Base-by-base conservation (phyloP, 2,797 vertebrate genomes). In the Acipenser transmontanus region DNA sequence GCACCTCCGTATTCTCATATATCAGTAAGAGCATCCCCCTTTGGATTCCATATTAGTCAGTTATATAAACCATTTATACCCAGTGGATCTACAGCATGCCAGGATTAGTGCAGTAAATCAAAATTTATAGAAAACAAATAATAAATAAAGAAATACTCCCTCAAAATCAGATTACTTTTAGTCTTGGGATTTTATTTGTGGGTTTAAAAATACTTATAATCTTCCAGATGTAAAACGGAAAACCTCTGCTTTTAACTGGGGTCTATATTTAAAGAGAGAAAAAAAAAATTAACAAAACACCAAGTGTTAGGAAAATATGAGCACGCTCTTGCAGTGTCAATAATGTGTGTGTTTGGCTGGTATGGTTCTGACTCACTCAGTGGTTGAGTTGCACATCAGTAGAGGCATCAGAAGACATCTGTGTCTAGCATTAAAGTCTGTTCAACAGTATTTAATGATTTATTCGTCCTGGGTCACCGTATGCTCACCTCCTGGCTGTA, bases 221-320 rank as follows among this genome's bases (percentile, higher is more conserved):
- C 72, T 72, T 72, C 64, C 70, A 69, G 69, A 77, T 74, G 74
- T 73, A 70, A 70, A 65, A 66, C 62, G 68, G 65, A 74, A 75
- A 74, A 76, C 71, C 77, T 78, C 73, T 73, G 73, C 71, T 70
- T 66, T 65, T 60, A 74, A 65, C 75, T 77, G 69, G 59, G 76
- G 76, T 74, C 68, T 71, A 48, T 64, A 78, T 68, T 69, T 68
- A 62, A 66, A 66, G 70, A 70, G 73, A 66, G 66, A 68, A 34
- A 64, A 63, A 50, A 65, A 72, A 60, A 65, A 50, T 72, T 62
- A 65, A 64, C 64, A 72, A 71, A 59, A 74, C 63, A 64, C 67
- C 47, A 72, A 64, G 69, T 67, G 71, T 60, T 71, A 72, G 79
- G 70, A 77, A 78, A 79, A 74, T 76, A 77, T 79, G 72, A 74